Conservation (phyloP, 2,113 vertebrate species). For the Pangasianodon hypophthalmus region DNA sequence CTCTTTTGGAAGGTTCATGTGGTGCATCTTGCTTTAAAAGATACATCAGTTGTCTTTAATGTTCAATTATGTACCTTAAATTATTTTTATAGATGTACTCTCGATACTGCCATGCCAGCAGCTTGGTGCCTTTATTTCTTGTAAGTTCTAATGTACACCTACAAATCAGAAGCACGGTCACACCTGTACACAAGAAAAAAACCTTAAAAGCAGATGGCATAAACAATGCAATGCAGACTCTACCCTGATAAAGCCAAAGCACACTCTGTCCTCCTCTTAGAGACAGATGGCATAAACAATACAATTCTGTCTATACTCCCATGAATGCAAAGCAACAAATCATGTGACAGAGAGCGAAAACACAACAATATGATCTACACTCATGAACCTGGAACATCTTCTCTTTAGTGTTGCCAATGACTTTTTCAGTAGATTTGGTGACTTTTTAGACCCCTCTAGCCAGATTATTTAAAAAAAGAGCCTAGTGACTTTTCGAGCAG, state of each 20-base stretch:
- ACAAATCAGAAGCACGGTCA: background rate
- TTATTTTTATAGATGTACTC: background rate
- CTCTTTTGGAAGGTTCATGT: background rate
- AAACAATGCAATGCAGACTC: background rate
- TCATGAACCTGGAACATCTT: background rate
- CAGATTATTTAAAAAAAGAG: background rate
- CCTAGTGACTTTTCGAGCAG: background rate
- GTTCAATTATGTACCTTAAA: background rate
- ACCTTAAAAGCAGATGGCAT: background rate
- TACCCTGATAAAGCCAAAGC: background rate
- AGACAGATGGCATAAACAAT: constrained; percentile 13
- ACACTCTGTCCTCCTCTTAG: background rate
- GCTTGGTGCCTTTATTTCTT: background rate
- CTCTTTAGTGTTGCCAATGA: no score
- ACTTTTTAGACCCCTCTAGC: background rate
- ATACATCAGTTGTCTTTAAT: background rate
- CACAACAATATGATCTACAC: background rate
- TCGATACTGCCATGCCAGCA: background rate
- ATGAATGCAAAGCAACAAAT: background rate
- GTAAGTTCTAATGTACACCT: background rate
- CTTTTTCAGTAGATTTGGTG: background rate
- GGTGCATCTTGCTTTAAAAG: background rate
- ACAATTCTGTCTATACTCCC: background rate
- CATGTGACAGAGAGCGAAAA: background rate
- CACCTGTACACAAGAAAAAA: background rate